These are phyloP conservation scores for Eilema griseolum DNA, from an alignment of 2,888 invertebrate species.

Conservation along the genomic window DNA sequence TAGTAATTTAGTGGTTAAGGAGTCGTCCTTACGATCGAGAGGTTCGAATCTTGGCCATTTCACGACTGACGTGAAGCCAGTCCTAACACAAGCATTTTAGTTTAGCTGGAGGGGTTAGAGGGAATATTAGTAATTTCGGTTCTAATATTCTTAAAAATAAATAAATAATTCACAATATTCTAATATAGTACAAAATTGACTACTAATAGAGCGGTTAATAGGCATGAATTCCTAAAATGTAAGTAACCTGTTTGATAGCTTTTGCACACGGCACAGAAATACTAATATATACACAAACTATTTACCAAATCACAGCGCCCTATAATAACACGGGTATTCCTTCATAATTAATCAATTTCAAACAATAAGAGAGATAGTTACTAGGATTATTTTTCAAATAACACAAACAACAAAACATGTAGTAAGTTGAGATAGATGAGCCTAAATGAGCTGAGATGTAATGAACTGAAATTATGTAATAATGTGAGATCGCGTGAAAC, in stretches of 20 bases:
- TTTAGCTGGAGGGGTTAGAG: too few species aligned
- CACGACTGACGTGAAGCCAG: too few species aligned
- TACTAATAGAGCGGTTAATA: not conserved
- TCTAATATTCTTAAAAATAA: too few species aligned
- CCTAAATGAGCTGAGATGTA: not conserved
- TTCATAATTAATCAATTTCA: not conserved
- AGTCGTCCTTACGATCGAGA: too few species aligned
- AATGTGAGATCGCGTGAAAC: not conserved
- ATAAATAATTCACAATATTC: not conserved
- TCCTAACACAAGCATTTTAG: too few species aligned
- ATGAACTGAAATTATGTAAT: not conserved
- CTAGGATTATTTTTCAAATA: not conserved
- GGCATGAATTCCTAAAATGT: constrained; percentile 3
- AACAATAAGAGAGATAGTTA: not conserved
- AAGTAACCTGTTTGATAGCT: not conserved
- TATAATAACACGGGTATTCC: not conserved
- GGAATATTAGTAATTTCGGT: too few species aligned
- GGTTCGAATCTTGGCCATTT: too few species aligned
- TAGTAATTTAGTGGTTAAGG: too few species aligned
- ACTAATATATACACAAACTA: not conserved
- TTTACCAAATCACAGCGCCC: not conserved
- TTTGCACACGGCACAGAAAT: not conserved
- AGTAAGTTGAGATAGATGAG: not conserved
- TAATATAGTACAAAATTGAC: not conserved
- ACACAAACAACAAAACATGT: not conserved